phyloP scores from a whole-genome alignment of 2,797 vertebrate species.

The Synaphobranchus kaupii region DNA sequence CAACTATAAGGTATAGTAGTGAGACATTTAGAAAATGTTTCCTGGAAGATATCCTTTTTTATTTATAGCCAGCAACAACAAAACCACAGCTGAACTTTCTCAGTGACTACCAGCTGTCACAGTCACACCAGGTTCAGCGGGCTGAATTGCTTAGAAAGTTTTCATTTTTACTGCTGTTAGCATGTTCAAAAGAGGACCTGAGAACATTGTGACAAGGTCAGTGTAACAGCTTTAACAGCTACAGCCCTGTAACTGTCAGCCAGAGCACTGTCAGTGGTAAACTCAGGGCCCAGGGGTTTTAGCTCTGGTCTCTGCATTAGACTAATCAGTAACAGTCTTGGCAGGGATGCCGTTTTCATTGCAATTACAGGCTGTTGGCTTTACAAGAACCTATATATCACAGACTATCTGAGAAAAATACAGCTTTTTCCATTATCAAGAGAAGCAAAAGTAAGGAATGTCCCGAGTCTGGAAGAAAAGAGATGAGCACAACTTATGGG shows the following conservation, averaged over 20 bases:
- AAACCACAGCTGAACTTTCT: background rate
- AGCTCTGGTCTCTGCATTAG: background rate
- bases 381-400: constrained; percentile 4
- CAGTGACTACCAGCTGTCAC: background rate
- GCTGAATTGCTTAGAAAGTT: background rate
- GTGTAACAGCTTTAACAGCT: constrained; percentile 1
- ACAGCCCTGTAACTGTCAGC: background rate
- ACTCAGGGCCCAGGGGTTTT: background rate
- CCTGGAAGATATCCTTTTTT: background rate
- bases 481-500: background rate
- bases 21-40: background rate
- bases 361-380: constrained; percentile 5
- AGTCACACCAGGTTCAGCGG: background rate
- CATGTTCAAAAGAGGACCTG: background rate
- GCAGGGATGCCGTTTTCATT: constrained; percentile 16
- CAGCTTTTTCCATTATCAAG: background rate
- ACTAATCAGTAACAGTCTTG: background rate
- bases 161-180: background rate
- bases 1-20: background rate
- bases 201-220: constrained; percentile 8
- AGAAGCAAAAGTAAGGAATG: constrained; percentile 1
- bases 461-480: background rate
- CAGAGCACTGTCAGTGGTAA: background rate
- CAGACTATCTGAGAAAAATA: background rate
- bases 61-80: background rate